Conservation (phyloP, 2,888 invertebrate genomes). For the Agrochola macilenta region DNA sequence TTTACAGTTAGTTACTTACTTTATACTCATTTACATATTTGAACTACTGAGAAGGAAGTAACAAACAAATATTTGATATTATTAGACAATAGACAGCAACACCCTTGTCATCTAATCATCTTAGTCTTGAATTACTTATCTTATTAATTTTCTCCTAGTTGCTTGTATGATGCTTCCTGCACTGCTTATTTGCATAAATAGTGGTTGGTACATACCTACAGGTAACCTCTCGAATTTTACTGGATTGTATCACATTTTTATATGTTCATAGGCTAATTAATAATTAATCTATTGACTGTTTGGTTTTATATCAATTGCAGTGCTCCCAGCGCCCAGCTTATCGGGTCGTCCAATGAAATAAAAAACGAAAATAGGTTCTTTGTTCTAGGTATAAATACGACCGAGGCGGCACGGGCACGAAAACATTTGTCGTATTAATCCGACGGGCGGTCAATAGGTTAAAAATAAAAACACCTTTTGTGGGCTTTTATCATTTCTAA, state of each 20-base stretch:
- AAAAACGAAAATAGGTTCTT: not conserved
- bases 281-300: not conserved
- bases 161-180: not conserved
- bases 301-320: too few species aligned
- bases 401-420: too few species aligned
- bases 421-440: too few species aligned
- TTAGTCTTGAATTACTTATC: not conserved
- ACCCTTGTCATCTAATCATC: not conserved
- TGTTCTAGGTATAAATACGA: too few species aligned
- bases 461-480: not conserved
- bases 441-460: not conserved
- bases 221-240: conserved; percentile 21
- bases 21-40: conserved; percentile 1
- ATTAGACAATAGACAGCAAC: not conserved
- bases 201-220: not conserved
- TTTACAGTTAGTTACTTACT: not conserved
- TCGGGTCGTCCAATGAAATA: too few species aligned
- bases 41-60: not conserved
- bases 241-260: conserved; percentile 12
- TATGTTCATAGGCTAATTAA: conserved; percentile 8
- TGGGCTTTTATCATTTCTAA: too few species aligned
- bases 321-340: too few species aligned
- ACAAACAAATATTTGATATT: conserved; percentile 1
- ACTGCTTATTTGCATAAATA: conserved; percentile 23
- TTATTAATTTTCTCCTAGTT: conserved; percentile 5